A percentile compares a stretch with the other conserved stretches of the same genome.
phyloP scores from a whole-genome alignment of 2,888 invertebrate species.

The Phrixothrix hirtus region DNA sequence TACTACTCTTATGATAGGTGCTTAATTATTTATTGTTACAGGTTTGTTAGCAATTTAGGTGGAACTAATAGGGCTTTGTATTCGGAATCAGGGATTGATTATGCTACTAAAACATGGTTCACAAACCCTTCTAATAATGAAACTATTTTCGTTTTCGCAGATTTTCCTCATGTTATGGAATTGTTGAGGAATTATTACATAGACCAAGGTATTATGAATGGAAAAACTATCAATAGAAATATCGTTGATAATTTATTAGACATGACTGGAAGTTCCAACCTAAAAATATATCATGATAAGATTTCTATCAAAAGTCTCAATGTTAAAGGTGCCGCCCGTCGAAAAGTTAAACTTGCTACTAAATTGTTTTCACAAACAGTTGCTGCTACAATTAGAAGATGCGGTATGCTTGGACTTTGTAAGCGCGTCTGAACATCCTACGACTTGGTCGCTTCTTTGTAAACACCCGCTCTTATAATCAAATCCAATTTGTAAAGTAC shows the following conservation, averaged over 20 bases:
- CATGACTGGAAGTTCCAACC: not conserved
- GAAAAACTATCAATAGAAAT: slow-evolving; percentile 1
- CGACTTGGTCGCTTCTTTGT: slow-evolving; percentile 17
- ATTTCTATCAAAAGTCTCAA: not conserved
- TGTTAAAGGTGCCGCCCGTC: slow-evolving; percentile 6
- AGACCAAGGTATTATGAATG: slow-evolving; percentile 1
- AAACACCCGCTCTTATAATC: not conserved
- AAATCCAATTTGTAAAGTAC: not conserved
- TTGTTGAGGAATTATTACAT: slow-evolving; percentile 7
- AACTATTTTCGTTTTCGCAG: slow-evolving; percentile 5
- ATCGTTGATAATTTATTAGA: not conserved
- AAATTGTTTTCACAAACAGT: slow-evolving; percentile 38
- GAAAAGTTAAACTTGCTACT: slow-evolving; percentile 33
- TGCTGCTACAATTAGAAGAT: slow-evolving; percentile 29
- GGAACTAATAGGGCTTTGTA: not conserved
- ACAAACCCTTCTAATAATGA: slow-evolving; percentile 7
- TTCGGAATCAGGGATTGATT: not conserved
- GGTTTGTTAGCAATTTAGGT: slow-evolving; percentile 7
- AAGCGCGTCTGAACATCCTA: no score
- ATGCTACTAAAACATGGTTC: slow-evolving; percentile 6
- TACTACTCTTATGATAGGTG: not conserved
- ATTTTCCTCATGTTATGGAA: slow-evolving; percentile 6
- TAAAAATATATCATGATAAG: slow-evolving; percentile 3
- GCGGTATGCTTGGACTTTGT: slow-evolving; percentile 27
- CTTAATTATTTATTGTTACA: slow-evolving; percentile 3